phyloP scores from a whole-genome alignment of 2,888 invertebrate genomes.

The Andrena flavipes region DNA sequence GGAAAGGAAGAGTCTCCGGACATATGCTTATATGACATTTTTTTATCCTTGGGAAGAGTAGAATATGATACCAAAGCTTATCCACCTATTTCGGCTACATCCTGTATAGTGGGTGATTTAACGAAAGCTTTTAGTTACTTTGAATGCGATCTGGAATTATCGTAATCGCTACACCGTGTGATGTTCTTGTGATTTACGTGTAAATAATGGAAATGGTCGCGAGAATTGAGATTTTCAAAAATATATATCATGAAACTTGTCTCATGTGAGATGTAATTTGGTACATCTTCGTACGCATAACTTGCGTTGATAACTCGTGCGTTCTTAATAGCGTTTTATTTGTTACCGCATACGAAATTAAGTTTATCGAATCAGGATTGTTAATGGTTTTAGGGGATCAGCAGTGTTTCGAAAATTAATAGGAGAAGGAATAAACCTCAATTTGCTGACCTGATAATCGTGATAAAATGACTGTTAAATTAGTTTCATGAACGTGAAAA shows the following conservation, averaged over 20 bases:
- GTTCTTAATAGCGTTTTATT: background rate
- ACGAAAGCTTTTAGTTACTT: no score
- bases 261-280: background rate
- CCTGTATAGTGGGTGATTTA: conserved; percentile 6
- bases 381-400: background rate
- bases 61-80: background rate
- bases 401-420: background rate
- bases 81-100: conserved; percentile 26
- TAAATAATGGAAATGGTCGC: no score
- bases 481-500: no score
- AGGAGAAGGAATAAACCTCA: background rate
- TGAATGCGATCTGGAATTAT: no score
- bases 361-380: background rate
- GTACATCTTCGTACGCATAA: background rate
- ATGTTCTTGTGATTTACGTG: no score
- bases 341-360: background rate
- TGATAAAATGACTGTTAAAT: no score
- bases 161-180: no score
- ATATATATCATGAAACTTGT: no score
- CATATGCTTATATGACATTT: no score
- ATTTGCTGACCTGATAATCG: background rate
- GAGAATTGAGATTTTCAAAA: no score
- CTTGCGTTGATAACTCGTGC: background rate
- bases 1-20: no score
- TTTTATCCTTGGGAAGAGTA: no score